Base-by-base conservation (phyloP, 2,113 vertebrate species). In the Muntiacus reevesi region DNA sequence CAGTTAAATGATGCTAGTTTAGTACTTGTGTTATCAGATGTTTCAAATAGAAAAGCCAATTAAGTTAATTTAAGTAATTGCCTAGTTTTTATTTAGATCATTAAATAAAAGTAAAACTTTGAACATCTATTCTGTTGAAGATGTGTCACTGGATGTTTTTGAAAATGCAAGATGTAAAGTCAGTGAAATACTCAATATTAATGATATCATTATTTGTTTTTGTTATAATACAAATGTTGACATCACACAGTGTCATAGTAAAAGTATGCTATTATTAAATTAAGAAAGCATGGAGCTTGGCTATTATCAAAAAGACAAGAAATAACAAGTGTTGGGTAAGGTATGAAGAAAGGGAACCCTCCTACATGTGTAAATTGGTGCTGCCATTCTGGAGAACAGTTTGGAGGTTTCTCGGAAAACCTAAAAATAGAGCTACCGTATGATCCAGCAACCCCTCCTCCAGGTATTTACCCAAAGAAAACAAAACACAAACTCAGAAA, bases 21-120 rank as follows among this genome's bases (percentile, higher is more conserved):
- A 81, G 85, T 45, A 14, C 1, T 10, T 7, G 43, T n/a, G 86
- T 91, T 96, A 95, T 97, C 97, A 97, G 95, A 94, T 47, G 62
- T 47, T 40, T 87, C 84, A 60, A 83, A 52, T 8, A 62, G 93
- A 95, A 98, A 87, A 94, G 91, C 95, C 92, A 79, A 97, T 97
- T 97, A 98, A 89, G 60, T 60, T 89, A 50, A 95, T 98, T 94
- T 21, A 17, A 92, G 81, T 92, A 94, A 97, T 95, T 78, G 71
- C 33, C 91, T 96, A 40, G 94, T 96, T 95, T 97, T 94, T 87
- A 93, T 82, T 91, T 86, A 86, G 86, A 92, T 40, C 47, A 40
- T 78, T 82, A 91, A 95, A 74, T 74, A 79, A 86, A 92, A 87
- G 67, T 67, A 52, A 92, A 79, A 89, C 78, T 79, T 82, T 67